Evolutionary conservation across 2,888 invertebrate species (phyloP).

Genomic region (Alloscopus bannaensis): DNA sequence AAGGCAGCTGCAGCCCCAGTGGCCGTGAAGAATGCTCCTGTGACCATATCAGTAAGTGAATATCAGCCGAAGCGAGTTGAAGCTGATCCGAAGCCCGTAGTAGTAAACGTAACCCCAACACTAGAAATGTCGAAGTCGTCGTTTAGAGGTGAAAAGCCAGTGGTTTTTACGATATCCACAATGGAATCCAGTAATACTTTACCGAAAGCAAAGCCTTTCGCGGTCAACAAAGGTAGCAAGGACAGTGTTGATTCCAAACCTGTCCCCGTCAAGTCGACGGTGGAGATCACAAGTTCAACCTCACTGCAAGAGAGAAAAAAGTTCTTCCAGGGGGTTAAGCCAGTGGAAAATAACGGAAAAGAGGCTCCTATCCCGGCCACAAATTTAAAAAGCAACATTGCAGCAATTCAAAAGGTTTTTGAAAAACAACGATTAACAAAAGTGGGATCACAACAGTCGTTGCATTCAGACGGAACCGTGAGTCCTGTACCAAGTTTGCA

Average conservation of each 20-base stretch:
- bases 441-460: conserved; percentile 54
- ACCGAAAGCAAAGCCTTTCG: conserved; percentile 36
- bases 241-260: conserved; percentile 30
- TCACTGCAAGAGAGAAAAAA: conserved; percentile 68
- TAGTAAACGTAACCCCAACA: neutral
- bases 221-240: neutral
- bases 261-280: conserved; percentile 17
- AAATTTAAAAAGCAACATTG: conserved; percentile 72
- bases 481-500: conserved; percentile 59
- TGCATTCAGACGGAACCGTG: conserved; percentile 49
- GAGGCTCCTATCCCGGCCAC: conserved; percentile 71
- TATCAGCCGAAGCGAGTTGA: conserved; percentile 27
- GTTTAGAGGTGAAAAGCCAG: conserved; percentile 50
- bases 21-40: neutral
- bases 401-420: conserved; percentile 72
- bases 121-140: conserved; percentile 31
- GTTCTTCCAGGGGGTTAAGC: conserved; percentile 72
- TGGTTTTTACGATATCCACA: conserved; percentile 53
- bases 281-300: conserved; percentile 16
- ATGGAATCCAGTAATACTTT: conserved; percentile 59
- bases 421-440: conserved; percentile 67
- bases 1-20: neutral
- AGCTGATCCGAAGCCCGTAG: conserved; percentile 19
- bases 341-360: conserved; percentile 68
- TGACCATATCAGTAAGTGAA: neutral